Base-by-base conservation (phyloP, 2,797 vertebrate genomes). In the Nasua narica region DNA sequence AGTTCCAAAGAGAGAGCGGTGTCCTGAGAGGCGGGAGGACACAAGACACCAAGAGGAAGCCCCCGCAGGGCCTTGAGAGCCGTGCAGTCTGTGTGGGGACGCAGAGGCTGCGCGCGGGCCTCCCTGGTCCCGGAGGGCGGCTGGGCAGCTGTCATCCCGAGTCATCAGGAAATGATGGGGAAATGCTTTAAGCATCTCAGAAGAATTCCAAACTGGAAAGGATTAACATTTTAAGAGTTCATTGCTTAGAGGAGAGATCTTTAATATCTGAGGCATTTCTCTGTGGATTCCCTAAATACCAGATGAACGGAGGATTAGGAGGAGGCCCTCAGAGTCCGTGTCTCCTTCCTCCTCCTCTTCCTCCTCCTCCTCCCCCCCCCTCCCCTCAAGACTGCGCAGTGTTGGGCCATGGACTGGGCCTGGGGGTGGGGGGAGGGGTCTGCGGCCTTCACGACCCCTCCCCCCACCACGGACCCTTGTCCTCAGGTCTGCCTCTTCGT, bases 401-500 rank as follows among this genome's bases (percentile, higher is more conserved):
- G 72, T 18, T 23, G 65, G 60, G 91, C 65, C 29, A 27, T 23
- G 27, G n/a, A 11, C 37, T 32, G 35, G 21, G 35, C 0, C 1
- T 1, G 2, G 21, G 54, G 37, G 16, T 6, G 25, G 18, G 25
- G 10, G 40, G 54, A 18, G 14, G 13, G 40, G 27, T 18, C 70
- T 11, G 9, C 15, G 46, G 10, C 82, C 84, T 56, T 35, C 1
- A 0, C 50, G 62, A 89, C 18, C 67, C 37, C 7, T 18, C 25
- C 13, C 13, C 8, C 9, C 1, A 10, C 18, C 3, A 0, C 4
- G 21, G 69, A 25, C 16, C 96, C 86, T 74, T 52, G 58, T 79
- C 83, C 19, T 25, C 95, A 99, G 99, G 99, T 99, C 76, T 99
- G 99, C 52, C 99, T 99, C 84, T 99, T 99, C 48, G 99, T 99